These are phyloP conservation scores for Pomacea canaliculata DNA, from an alignment of 2,888 invertebrate genomes.

Conservation along the genomic window DNA sequence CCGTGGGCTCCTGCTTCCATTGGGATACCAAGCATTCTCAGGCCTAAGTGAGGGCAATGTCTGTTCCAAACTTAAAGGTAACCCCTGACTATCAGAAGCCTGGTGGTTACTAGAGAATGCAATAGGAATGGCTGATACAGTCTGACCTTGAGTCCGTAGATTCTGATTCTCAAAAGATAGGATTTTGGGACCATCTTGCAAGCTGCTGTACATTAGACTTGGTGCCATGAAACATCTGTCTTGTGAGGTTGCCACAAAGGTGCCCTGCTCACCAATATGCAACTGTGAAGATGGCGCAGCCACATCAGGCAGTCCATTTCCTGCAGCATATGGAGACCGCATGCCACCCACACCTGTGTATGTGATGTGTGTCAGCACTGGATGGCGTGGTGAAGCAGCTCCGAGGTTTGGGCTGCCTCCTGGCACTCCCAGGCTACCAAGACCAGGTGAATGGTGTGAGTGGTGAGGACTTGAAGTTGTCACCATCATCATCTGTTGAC, in stretches of 20 bases:
- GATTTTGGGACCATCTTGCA: neutral
- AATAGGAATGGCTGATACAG: neutral
- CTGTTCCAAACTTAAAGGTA: neutral
- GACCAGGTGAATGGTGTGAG: neutral
- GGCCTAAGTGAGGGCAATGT: neutral
- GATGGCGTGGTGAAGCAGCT: conserved; percentile 1
- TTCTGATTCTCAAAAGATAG: neutral
- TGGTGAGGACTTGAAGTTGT: conserved; percentile 2
- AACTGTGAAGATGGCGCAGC: conserved; percentile 1
- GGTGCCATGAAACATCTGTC: neutral
- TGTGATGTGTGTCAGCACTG: neutral
- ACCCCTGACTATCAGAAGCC: neutral
- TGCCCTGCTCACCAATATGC: neutral
- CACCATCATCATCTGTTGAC: conserved; percentile 3
- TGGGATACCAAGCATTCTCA: neutral
- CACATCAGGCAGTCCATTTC: neutral
- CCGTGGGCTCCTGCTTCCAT: conserved; percentile 7
- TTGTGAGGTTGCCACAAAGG: neutral
- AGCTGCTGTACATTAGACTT: neutral
- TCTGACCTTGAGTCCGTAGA: neutral
- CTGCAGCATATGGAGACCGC: conserved; percentile 11
- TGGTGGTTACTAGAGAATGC: neutral
- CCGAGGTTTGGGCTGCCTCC: neutral
- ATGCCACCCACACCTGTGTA: neutral
- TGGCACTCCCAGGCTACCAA: neutral